These are phyloP conservation scores for Prolemur simus DNA, from an alignment of 2,113 vertebrate species.

Conservation along the genomic window DNA sequence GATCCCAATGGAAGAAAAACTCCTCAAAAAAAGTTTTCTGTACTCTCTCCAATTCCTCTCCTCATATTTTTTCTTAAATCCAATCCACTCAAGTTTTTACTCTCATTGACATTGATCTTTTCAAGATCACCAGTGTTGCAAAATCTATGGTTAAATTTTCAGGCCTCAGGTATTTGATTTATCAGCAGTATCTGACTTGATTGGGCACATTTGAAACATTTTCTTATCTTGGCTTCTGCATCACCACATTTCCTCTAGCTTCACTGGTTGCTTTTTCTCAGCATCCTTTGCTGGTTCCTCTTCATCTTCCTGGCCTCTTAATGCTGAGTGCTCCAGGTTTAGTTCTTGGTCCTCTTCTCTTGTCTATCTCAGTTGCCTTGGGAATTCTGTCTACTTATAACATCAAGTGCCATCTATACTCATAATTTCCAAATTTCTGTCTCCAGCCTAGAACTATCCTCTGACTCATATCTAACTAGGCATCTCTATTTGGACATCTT, in stretches of 20 bases:
- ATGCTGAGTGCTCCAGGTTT: not conserved
- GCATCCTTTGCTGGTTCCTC: not conserved
- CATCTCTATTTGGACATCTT: not conserved
- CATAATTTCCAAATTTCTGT: not conserved
- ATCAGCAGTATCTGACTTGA: not conserved
- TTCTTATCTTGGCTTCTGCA: not conserved
- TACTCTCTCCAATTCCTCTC: not conserved
- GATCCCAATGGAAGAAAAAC: constrained; percentile 8
- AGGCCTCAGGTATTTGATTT: not conserved
- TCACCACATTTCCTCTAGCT: not conserved
- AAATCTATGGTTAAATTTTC: not conserved
- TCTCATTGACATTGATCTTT: not conserved
- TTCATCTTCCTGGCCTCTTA: not conserved
- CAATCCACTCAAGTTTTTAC: not conserved
- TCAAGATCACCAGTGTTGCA: not conserved
- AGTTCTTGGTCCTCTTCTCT: not conserved
- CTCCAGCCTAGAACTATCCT: not conserved
- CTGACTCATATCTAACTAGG: not conserved
- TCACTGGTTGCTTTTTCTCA: not conserved
- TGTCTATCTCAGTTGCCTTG: not conserved
- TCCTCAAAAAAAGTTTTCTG: not conserved
- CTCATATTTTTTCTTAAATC: not conserved
- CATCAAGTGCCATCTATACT: not conserved
- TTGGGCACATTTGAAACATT: not conserved
- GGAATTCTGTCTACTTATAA: not conserved